Percentiles rank a stretch among this genome's conserved stretches.
These are phyloP conservation scores for Sciurus niger DNA, from an alignment of 2,113 vertebrate species.

Conservation along the genomic window DNA sequence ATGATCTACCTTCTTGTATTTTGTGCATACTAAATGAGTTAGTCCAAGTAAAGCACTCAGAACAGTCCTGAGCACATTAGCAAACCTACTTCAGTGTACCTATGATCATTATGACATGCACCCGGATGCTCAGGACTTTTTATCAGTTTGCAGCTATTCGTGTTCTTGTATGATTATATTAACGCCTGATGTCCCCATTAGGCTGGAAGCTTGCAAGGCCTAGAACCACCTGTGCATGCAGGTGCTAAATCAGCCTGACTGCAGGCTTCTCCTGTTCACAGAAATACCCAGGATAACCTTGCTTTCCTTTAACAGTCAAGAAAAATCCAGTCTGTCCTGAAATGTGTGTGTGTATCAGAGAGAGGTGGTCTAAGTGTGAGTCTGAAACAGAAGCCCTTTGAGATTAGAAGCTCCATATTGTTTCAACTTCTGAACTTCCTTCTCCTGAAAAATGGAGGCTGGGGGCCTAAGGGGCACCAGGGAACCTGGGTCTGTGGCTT, in stretches of 20 bases:
- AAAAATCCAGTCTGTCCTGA: neutral
- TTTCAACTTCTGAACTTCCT: too few species aligned
- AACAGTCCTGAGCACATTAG: neutral
- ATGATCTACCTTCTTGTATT: neutral
- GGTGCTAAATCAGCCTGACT: neutral
- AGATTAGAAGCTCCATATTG: too few species aligned
- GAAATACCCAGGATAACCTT: neutral
- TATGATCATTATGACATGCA: neutral
- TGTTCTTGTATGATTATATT: neutral
- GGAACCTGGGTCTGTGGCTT: too few species aligned
- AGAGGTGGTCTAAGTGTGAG: neutral
- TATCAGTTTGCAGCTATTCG: neutral
- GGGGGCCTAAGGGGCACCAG: too few species aligned
- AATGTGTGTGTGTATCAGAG: neutral
- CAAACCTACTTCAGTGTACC: neutral
- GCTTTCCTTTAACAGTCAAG: slow-evolving; percentile 4
- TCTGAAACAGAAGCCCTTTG: neutral
- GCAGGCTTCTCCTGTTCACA: neutral
- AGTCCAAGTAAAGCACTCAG: neutral
- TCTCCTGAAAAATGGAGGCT: too few species aligned
- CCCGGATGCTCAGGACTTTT: neutral
- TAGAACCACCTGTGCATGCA: neutral
- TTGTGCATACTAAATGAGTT: neutral
- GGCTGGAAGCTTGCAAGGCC: neutral
- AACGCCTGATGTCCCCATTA: neutral